Conservation (phyloP, 2,113 vertebrate species). For the Tachysurus fulvidraco region DNA sequence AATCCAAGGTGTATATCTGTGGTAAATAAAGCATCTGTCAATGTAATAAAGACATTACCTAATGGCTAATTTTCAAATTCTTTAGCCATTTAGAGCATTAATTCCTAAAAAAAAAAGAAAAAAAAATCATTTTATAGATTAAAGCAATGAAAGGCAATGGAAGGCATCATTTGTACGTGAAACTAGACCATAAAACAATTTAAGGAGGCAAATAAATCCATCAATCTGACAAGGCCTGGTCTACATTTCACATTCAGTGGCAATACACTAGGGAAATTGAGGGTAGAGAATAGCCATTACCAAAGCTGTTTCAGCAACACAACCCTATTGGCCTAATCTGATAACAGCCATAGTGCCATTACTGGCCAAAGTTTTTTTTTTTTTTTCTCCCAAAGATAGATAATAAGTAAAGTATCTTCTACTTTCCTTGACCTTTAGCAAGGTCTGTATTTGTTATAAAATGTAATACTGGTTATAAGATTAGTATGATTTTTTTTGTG, state of each 20-base stretch:
- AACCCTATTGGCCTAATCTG: constrained; percentile 30
- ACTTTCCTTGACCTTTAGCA: background rate
- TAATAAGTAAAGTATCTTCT: background rate
- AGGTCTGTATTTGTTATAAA: constrained; percentile 12
- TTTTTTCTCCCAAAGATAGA: constrained; percentile 1
- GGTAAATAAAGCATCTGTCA: background rate
- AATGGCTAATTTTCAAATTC: background rate
- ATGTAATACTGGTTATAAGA: background rate
- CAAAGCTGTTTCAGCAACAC: constrained; percentile 40
- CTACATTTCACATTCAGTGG: constrained; percentile 45
- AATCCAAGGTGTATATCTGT: background rate
- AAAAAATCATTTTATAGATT: constrained; percentile 27
- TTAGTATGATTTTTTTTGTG: background rate
- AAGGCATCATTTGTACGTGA: constrained; percentile 42
- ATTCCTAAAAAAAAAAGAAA: constrained; percentile 23
- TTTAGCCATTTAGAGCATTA: background rate
- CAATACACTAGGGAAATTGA: constrained; percentile 43
- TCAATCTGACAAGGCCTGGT: constrained; percentile 44
- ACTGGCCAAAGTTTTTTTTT: constrained; percentile 6
- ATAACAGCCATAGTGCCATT: constrained; percentile 24
- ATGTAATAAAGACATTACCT: background rate
- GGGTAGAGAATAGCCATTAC: constrained; percentile 48
- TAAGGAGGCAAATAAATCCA: constrained; percentile 45
- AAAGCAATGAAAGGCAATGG: constrained; percentile 1
- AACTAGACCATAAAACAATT: constrained; percentile 36